A percentile compares a stretch with the other conserved stretches of the same genome.
These are phyloP conservation scores for Myopa tessellatipennis DNA, from an alignment of 2,888 invertebrate species.

Conservation along the genomic window DNA sequence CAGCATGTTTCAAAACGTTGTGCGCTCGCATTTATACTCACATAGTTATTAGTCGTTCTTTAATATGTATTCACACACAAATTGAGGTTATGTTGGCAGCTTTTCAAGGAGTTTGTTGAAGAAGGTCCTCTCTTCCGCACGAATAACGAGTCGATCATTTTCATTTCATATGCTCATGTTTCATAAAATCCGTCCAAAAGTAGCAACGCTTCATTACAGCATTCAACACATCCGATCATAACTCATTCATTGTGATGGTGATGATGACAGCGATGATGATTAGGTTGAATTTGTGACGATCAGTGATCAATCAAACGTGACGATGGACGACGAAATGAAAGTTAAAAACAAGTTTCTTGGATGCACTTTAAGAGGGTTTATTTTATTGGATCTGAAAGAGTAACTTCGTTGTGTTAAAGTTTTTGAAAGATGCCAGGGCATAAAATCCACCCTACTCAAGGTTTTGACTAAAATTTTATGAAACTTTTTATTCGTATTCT, in stretches of 20 bases:
- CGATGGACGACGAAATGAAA: background rate
- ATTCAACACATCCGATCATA: constrained; percentile 22
- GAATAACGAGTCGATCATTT: background rate
- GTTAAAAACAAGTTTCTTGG: background rate
- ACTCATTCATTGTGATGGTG: constrained; percentile 1
- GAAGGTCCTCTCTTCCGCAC: background rate
- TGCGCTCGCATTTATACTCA: background rate
- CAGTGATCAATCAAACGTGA: background rate
- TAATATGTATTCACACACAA: background rate
- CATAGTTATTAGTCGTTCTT: background rate
- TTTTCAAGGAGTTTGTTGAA: constrained; percentile 15
- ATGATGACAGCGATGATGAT: constrained; percentile 2
- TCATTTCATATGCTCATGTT: constrained; percentile 34
- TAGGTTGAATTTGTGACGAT: background rate
- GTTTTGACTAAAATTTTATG: too few species aligned
- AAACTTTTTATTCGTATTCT: too few species aligned
- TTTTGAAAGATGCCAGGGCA: too few species aligned
- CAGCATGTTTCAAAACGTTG: background rate
- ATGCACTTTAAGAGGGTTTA: background rate
- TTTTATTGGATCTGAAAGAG: too few species aligned
- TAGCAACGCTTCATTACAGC: constrained; percentile 25
- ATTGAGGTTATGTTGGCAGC: constrained; percentile 21
- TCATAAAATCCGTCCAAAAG: constrained; percentile 50
- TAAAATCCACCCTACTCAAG: too few species aligned
- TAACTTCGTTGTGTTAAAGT: too few species aligned